Evolutionary conservation across 2,888 invertebrate species (phyloP), one percentile per base, ranked within the genome.

Genomic region (Pseudeuparius sepicola): DNA sequence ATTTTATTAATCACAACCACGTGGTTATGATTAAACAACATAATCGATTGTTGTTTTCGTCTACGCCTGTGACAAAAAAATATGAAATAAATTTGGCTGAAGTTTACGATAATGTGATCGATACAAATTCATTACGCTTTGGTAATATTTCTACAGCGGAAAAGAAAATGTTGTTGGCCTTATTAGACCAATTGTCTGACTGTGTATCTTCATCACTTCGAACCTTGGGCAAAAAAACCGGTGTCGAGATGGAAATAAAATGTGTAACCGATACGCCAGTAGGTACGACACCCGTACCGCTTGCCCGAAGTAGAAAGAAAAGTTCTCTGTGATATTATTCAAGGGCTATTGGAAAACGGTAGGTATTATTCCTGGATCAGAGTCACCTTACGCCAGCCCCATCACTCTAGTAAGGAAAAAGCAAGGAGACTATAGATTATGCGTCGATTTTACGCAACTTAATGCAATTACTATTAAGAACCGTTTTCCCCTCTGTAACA

Each of bases 401-500:
- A 40, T 45, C n/a, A 38, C 45, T 2, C 26, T 45, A 6, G 44
- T 45, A 2, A 40, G 39, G 14, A 45, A 41, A 29, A 45, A 45
- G 13, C 28, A 27, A 17, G 46, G 41, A n/a, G 26, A 32, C 26
- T 24, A 34, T 7, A 24, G 41, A 31, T 17, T 45, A 17, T 45
- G 44, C 23, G 39, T 45, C 6, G 43, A 45, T 18, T 45, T 37
- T 27, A 23, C 44, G 6, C 36, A 37, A 10, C 12, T 45, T 2
- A 45, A 45, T 27, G 7, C 5, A 12, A 6, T 14, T 5, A 29
- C 29, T 1, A 37, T 48, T 1, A 48, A 51, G 2, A 51, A 56
- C 34, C 24, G 47, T 4, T 53, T 51, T 34, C 55, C 56, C 1
- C 24, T 57, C 4, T 53, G 54, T 0, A 32, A 46, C 17, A 50